Base-by-base conservation (phyloP, 2,113 vertebrate species). In the Paradoxurus hermaphroditus region DNA sequence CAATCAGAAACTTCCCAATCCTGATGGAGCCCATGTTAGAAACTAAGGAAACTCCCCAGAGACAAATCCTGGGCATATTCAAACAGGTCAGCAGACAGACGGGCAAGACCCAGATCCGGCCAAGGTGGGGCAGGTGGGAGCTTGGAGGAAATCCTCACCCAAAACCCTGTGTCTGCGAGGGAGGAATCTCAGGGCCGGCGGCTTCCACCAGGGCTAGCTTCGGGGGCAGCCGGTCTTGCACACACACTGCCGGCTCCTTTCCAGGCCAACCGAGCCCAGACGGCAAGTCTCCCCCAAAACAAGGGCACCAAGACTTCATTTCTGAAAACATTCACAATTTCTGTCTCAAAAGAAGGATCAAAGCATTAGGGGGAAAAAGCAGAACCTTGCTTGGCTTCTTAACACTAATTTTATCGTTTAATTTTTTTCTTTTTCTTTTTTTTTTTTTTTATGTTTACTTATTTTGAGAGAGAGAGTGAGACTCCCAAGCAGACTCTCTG, bases 271-370 rank as follows among this genome's bases (percentile, higher is more conserved):
- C 62, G 84, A 41, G 7, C n/a, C 25, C 36, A 92, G 9, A 10
- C 56, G 89, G 23, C 23, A 75, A 86, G 29, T 5, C 5, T 70
- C 46, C 29, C 2, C 1, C 39, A 83, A 93, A 92, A 21, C 62
- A 91, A 59, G 11, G 19, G 4, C 27, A 41, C 2, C 11, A 63
- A 21, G 62, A 44, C 2, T n/a, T 82, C 19, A 34, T 21, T 88
- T 92, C 29, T 93, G 7, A 91, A 82, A 93, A 59, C 77, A 41
- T n/a, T 94, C 46, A 56, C 41, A 88, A 46, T 93, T 85, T 63
- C 6, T 39, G 11, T 62, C 62, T 82, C 49, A 90, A 90, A 70
- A 75, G 27, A 34, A 75, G 27, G 31, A 72, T 77, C 49, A 41
- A 93, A 56, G 36, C 63, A 46, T 18, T 7, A 3, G 25, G 12